Conservation (phyloP, 2,797 vertebrate genomes). For the Esox masquinongy region DNA sequence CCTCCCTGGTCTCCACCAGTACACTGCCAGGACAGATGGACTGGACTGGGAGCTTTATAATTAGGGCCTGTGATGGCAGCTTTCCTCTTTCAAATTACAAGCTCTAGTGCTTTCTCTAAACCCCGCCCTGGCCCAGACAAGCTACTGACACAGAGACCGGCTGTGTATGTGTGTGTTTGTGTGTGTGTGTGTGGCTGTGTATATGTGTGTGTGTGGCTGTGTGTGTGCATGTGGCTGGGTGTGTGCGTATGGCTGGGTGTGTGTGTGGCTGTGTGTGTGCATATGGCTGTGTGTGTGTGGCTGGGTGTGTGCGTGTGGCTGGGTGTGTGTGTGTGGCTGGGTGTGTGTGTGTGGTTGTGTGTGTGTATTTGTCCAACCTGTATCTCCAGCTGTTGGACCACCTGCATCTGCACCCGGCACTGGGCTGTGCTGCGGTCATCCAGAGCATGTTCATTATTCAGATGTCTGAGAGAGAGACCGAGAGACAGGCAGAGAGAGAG, state of each 20-base stretch:
- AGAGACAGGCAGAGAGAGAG: not conserved
- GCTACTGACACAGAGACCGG: conserved; percentile 9
- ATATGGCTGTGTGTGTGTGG: not conserved
- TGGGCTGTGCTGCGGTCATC: conserved; percentile 98
- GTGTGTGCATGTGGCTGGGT: not conserved
- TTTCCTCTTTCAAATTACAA: conserved; percentile 80
- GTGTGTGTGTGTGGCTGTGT: conserved; percentile 11
- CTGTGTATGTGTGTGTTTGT: conserved; percentile 1
- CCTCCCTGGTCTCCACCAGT: conserved; percentile 49
- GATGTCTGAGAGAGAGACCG: conserved; percentile 79
- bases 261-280: not conserved
- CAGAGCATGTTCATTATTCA: conserved; percentile 97
- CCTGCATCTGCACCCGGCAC: conserved; percentile 99
- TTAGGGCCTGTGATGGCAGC: conserved; percentile 80
- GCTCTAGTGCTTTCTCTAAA: conserved; percentile 78
- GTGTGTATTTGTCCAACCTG: conserved; percentile 79
- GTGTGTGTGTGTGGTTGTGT: conserved; percentile 14
- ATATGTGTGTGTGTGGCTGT: not conserved
- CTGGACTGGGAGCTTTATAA: conserved; percentile 75
- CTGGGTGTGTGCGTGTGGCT: conserved; percentile 8
- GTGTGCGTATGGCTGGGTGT: conserved; percentile 16
- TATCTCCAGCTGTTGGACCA: conserved; percentile 99
- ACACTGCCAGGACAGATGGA: conserved; percentile 1
- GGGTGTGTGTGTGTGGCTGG: not conserved
- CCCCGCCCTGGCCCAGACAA: conserved; percentile 62